Base-by-base conservation (phyloP, 2,797 vertebrate genomes). In the Taenioides sp. region DNA sequence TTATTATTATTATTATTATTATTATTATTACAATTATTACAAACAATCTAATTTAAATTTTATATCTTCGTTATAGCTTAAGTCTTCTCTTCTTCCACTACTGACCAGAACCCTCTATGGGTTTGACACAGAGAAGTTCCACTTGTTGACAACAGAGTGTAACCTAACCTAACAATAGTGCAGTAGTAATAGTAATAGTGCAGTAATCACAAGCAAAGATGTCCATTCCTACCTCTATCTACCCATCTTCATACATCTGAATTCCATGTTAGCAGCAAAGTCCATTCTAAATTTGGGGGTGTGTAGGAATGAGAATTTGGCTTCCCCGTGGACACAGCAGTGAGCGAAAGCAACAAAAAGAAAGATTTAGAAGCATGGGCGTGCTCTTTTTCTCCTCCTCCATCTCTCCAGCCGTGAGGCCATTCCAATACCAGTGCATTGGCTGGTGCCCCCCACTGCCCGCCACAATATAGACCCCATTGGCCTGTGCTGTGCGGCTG, bases 391-490 rank as follows among this genome's bases (percentile, higher is more conserved):
- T 77, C 67, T 70, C 71, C 50, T 5, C 69, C 74, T 67, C 58
- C 62, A 61, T 80, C 71, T 62, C 63, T 85, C 77, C 69, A 75
- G 74, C 80, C 67, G 82, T 34, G 80, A 84, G 59, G 81, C 76
- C 77, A 82, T 86, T 84, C 79, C 79, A 77, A 72, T 79, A 84
- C 72, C 76, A 81, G 71, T 71, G 70, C 80, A 70, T 87, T 80
- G 84, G 83, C 87, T 82, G 82, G 78, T 84, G 78, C 64, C 79
- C 71, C 85, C 80, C 72, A 78, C 74, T 67, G 80, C 74, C 78
- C 73, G 72, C 65, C 70, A 88, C 79, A 89, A 84, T 82, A 76
- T 72, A 73, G 60, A 77, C 82, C 77, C 69, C 73, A 84, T 77
- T 73, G 59, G 72, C 72, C 73, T 67, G 68, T 60, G 69, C 31